Evolutionary conservation across 2,888 invertebrate species (phyloP), one percentile per base, ranked within the genome.

Genomic region (Caenorhabditis zanzibari): DNA sequence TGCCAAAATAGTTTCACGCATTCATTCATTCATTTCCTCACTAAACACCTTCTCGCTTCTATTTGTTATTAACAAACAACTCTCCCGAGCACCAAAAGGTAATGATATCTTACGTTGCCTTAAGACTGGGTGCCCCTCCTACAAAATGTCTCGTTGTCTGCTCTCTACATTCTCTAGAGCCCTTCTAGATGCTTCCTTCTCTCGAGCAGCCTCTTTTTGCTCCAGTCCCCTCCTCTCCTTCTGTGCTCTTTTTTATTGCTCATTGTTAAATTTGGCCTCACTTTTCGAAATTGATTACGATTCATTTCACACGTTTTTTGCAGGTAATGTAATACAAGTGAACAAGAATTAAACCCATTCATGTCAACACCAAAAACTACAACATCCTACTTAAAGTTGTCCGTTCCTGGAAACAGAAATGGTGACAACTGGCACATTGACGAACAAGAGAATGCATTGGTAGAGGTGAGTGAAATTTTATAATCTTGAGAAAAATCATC

Each of bases 361-460:
- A 49, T 49, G 49, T 28, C 66, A 64, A 49, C 47, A 66, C 1
- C 66, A 1, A 22, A 19, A 38, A 19, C 22, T 6, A 24, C 19
- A 66, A 66, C 66, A 52, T 66, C 63, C 16, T 63, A 44, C 44
- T 19, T 61, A 24, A 61, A 72, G 38, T 61, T 71, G 41, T 19
- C 44, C 32, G 9, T 59, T 32, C 58, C 71, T 35, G 66, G 66
- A 35, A 35, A 26, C 41, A 69, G 38, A 26, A 41, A 69, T 47
- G 63, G 63, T n/a, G 9, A 26, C 16, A 16, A 63, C 26, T 9
- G 3, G 7, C 63, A 56, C 24, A 56, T 56, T 28, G 52, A 58
- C 9, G 12, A 5, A n/a, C 56, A 56, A 16, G 56, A 69, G 26
- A 7, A 38, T 7, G 2, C 22, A 2, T 14, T 69, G 14, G 12